phyloP scores from a whole-genome alignment of 1,140 invertebrate genomes.

The Dreissena rostriformis region DNA sequence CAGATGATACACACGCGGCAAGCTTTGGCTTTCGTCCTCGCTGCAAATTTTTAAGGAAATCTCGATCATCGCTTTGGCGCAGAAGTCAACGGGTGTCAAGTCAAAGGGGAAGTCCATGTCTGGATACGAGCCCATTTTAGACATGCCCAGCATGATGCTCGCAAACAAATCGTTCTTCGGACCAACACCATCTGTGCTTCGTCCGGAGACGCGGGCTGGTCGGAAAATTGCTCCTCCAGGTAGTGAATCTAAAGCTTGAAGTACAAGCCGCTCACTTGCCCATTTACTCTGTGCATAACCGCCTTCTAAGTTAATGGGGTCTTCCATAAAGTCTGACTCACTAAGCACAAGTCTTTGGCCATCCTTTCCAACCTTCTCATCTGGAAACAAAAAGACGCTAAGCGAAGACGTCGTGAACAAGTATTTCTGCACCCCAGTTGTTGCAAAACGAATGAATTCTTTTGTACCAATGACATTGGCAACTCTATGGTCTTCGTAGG shows the following conservation, averaged over 20 bases:
- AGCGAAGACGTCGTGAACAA: slow-evolving; percentile 67
- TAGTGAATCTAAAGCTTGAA: slow-evolving; percentile 65
- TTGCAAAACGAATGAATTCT: slow-evolving; percentile 66
- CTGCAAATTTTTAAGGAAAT: slow-evolving; percentile 60
- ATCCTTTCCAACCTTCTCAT: not conserved
- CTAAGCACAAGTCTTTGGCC: slow-evolving; percentile 31
- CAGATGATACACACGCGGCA: slow-evolving; percentile 61
- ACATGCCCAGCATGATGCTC: slow-evolving; percentile 62
- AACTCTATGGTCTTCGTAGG: slow-evolving; percentile 64
- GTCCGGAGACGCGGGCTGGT: slow-evolving; percentile 65
- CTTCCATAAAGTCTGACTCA: slow-evolving; percentile 62
- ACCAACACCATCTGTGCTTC: slow-evolving; percentile 59
- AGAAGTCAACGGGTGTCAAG: slow-evolving; percentile 67
- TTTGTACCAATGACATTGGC: slow-evolving; percentile 67
- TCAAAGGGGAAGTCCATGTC: slow-evolving; percentile 70
- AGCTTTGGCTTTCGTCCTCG: slow-evolving; percentile 4
- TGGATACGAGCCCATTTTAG: slow-evolving; percentile 61
- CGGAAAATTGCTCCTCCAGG: slow-evolving; percentile 72
- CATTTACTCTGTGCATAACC: slow-evolving; percentile 71
- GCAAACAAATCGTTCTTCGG: slow-evolving; percentile 69
- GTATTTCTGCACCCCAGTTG: slow-evolving; percentile 64
- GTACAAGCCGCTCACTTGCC: slow-evolving; percentile 66
- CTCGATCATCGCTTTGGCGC: slow-evolving; percentile 66
- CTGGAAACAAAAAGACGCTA: slow-evolving; percentile 66
- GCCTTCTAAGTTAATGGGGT: slow-evolving; percentile 60